Evolutionary conservation across 2,797 vertebrate genomes (phyloP).

Genomic region (Leptodactylus fallax): DNA sequence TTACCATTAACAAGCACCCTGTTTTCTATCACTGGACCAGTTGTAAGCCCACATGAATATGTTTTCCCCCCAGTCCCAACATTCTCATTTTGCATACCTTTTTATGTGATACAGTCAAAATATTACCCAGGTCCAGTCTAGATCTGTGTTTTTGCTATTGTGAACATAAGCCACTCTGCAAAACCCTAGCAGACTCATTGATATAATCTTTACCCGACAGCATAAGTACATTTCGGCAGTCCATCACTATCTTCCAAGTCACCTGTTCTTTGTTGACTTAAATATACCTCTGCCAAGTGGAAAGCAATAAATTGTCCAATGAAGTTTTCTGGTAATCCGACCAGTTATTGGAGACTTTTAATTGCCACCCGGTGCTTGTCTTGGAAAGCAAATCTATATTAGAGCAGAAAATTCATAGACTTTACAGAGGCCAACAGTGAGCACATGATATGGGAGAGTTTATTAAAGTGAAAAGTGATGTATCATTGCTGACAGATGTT

Average conservation of each 20-base stretch:
- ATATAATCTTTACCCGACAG: background rate
- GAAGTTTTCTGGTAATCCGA: constrained; percentile 33
- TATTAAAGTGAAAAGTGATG: constrained; percentile 72
- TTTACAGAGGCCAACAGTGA: constrained; percentile 12
- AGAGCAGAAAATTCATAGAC: constrained; percentile 43
- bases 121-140: too few species aligned
- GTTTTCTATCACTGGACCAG: too few species aligned
- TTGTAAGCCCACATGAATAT: too few species aligned
- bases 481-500: constrained; percentile 72
- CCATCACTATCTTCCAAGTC: constrained; percentile 66
- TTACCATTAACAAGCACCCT: too few species aligned
- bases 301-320: constrained; percentile 35
- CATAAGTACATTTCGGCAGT: constrained; percentile 27
- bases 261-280: constrained; percentile 62
- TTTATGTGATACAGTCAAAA: too few species aligned
- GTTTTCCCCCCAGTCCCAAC: too few species aligned
- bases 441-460: constrained; percentile 58
- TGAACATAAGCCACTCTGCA: background rate
- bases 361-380: constrained; percentile 65
- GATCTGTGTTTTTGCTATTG: too few species aligned
- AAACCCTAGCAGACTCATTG: background rate
- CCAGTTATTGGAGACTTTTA: constrained; percentile 46
- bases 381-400: constrained; percentile 65
- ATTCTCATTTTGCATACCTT: too few species aligned
- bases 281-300: constrained; percentile 25